Percentiles rank a stretch among this genome's conserved stretches.
Evolutionary conservation across 2,113 vertebrate genomes (phyloP).

Genomic region (Nerophis lumbriciformis): DNA sequence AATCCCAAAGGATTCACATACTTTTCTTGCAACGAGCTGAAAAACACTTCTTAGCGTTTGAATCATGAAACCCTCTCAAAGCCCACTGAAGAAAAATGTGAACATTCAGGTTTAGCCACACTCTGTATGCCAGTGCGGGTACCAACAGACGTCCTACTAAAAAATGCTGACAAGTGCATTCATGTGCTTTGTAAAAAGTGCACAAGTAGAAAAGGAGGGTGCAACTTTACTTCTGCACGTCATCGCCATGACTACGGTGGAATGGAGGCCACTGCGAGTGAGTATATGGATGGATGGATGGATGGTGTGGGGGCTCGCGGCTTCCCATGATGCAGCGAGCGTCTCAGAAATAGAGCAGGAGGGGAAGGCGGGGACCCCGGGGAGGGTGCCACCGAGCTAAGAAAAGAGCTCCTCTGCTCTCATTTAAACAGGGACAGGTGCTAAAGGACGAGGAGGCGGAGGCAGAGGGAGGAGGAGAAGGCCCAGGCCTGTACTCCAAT

Average conservation of each 20-base stretch:
- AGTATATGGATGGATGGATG: conserved; percentile 1
- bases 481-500: conserved; percentile 20
- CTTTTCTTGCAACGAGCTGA: background rate
- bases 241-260: conserved; percentile 11
- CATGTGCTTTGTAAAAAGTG: background rate
- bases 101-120: conserved; percentile 12
- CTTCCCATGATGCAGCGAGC: conserved; percentile 66
- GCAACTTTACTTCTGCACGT: conserved; percentile 9
- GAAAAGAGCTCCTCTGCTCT: conserved; percentile 75
- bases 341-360: conserved; percentile 69
- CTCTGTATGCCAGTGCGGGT: background rate
- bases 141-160: conserved; percentile 1
- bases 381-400: conserved; percentile 68
- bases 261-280: conserved; percentile 48
- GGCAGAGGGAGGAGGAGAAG: conserved; percentile 50
- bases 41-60: background rate
- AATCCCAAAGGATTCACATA: no score
- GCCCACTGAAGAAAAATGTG: background rate
- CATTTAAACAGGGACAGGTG: conserved; percentile 74
- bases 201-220: background rate
- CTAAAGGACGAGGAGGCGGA: conserved; percentile 55
- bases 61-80: background rate
- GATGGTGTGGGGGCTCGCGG: conserved; percentile 42
- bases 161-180: conserved; percentile 6
- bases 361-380: conserved; percentile 66